Percentiles rank a stretch among this genome's conserved stretches.
These are phyloP conservation scores for Galerucella nymphaeae DNA, from an alignment of 2,888 invertebrate species.

Conservation along the genomic window DNA sequence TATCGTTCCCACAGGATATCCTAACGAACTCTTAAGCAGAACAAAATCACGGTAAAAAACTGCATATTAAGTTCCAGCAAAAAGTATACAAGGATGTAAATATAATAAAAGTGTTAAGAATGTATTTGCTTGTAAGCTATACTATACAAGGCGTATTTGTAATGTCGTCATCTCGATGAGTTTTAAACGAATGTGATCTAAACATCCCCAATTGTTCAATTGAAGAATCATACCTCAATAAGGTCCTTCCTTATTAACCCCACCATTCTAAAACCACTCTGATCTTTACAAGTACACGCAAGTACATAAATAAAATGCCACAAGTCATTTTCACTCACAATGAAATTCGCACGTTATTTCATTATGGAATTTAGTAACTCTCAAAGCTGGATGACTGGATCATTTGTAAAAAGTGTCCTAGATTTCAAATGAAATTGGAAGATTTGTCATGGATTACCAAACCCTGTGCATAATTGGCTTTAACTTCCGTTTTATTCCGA, in stretches of 20 bases:
- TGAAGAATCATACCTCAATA: constrained; percentile 34
- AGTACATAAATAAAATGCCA: constrained; percentile 15
- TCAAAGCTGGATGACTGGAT: not conserved
- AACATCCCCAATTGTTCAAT: constrained; percentile 39
- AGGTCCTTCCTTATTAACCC: constrained; percentile 39
- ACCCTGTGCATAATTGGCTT: not conserved
- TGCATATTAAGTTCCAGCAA: not conserved
- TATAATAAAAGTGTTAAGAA: too few species aligned
- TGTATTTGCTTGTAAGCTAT: too few species aligned
- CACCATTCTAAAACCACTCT: constrained; percentile 20
- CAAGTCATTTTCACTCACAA: constrained; percentile 17
- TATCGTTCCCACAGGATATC: not conserved
- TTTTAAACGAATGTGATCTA: constrained; percentile 16
- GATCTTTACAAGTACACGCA: constrained; percentile 7
- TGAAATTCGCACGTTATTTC: constrained; percentile 18
- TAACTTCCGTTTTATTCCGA: not conserved
- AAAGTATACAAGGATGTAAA: not conserved
- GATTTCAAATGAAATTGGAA: not conserved
- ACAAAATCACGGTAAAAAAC: not conserved
- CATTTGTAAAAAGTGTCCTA: not conserved
- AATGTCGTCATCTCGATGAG: constrained; percentile 6
- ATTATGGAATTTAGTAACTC: not conserved
- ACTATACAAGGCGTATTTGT: too few species aligned
- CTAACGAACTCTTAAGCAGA: not conserved
- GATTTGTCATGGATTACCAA: not conserved